Conservation (phyloP, 2,797 vertebrate genomes). For the Syngnathus rostellatus region DNA sequence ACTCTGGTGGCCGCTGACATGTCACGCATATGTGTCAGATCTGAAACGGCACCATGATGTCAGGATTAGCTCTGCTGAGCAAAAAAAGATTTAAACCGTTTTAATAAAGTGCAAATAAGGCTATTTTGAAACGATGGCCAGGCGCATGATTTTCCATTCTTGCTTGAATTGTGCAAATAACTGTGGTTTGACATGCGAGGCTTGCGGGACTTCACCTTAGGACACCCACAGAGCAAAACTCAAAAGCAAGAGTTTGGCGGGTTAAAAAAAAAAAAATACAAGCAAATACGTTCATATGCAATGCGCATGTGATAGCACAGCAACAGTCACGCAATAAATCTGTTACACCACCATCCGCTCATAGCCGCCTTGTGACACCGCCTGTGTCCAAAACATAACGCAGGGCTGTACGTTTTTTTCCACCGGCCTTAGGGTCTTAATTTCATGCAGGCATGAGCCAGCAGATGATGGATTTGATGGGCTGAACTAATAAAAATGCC, state of each 20-base stretch:
- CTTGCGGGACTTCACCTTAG: neutral
- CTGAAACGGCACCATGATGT: neutral
- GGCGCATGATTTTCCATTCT: neutral
- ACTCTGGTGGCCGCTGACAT: constrained; percentile 51
- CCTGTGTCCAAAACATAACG: constrained; percentile 11
- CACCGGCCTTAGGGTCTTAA: constrained; percentile 8
- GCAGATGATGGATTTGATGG: constrained; percentile 5
- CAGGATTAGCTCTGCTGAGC: neutral
- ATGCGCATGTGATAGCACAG: constrained; percentile 7
- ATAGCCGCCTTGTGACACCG: constrained; percentile 10
- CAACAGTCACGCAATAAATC: constrained; percentile 7
- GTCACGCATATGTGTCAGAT: constrained; percentile 50
- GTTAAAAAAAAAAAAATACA: neutral
- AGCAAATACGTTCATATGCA: neutral
- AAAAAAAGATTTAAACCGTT: neutral
- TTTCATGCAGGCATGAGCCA: constrained; percentile 8
- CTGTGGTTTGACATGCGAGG: neutral
- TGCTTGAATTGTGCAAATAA: constrained; percentile 1
- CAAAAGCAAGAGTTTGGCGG: no score
- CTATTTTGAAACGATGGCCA: neutral
- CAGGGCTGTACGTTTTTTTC: constrained; percentile 15
- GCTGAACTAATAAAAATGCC: constrained; percentile 3
- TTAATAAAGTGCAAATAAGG: neutral
- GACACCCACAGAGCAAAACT: neutral
- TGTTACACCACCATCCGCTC: constrained; percentile 4